Percentiles rank a stretch among this genome's conserved stretches.
Evolutionary conservation across 2,113 vertebrate species (phyloP).

Genomic region (Rhagologus leucostigma): DNA sequence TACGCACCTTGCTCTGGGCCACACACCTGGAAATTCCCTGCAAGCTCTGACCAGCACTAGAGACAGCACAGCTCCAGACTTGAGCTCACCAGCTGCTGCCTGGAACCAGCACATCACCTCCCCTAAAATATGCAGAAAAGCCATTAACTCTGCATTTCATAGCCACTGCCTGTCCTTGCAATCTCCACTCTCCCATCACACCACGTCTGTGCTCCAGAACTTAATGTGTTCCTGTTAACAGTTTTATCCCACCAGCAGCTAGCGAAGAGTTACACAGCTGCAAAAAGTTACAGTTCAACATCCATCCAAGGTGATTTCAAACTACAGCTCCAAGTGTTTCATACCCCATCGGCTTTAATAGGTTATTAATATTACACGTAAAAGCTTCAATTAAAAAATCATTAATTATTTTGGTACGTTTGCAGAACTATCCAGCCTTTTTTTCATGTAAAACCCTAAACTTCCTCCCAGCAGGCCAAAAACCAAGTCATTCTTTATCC

Average conservation of each 20-base stretch:
- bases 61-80: background rate
- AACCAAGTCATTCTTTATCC: background rate
- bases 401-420: background rate
- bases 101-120: background rate
- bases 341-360: background rate
- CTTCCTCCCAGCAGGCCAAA: background rate
- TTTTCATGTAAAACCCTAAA: background rate
- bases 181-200: background rate
- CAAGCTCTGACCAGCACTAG: background rate
- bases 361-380: background rate
- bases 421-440: background rate
- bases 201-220: background rate
- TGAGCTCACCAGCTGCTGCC: background rate
- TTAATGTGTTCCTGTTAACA: accelerated
- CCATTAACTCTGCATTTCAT: background rate
- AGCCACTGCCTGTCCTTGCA: background rate
- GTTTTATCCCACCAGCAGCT: background rate
- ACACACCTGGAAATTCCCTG: background rate
- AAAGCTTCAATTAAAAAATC: background rate
- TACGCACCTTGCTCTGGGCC: background rate
- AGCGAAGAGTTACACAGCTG: background rate
- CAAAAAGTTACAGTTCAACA: background rate
- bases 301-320: background rate
- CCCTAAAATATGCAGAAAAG: background rate
- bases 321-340: background rate